Percentiles rank a stretch among this genome's conserved stretches.
Conservation (phyloP, 2,888 invertebrate species). For the Thymelicus lineola region DNA sequence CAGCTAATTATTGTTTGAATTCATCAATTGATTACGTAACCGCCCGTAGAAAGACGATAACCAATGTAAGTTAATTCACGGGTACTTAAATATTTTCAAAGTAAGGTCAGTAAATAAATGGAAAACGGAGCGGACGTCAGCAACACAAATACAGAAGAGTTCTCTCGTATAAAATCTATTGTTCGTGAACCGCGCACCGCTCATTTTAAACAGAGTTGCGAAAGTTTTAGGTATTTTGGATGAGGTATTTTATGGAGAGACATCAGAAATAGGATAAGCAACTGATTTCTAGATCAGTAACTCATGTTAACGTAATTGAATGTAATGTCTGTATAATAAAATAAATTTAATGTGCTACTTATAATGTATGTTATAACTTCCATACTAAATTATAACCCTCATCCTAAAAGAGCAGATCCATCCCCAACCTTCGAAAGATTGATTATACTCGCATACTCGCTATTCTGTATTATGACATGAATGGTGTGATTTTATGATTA, state of each 20-base stretch:
- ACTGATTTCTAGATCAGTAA: no score
- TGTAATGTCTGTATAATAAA: no score
- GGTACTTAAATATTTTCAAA: constrained; percentile 43
- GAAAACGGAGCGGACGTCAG: constrained; percentile 64
- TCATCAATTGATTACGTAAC: background rate
- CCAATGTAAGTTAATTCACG: constrained; percentile 43
- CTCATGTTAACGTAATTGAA: no score
- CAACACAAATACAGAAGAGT: constrained; percentile 61
- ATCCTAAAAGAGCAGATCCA: no score
- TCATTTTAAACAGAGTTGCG: constrained; percentile 46
- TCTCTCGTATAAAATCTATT: constrained; percentile 76
- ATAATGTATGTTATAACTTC: no score
- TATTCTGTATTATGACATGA: no score
- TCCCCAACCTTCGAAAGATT: no score
- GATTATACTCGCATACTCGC: no score
- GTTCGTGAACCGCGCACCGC: constrained; percentile 56
- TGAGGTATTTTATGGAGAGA: constrained; percentile 40
- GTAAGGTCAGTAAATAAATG: constrained; percentile 59
- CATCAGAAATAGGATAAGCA: background rate
- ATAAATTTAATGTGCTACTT: no score
- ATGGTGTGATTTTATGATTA: no score
- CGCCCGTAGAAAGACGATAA: background rate
- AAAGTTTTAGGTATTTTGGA: constrained; percentile 44
- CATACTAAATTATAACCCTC: no score
- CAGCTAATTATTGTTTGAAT: no score